These are phyloP conservation scores for Aptenodytes patagonicus DNA, from an alignment of 2,113 vertebrate genomes.

Conservation along the genomic window DNA sequence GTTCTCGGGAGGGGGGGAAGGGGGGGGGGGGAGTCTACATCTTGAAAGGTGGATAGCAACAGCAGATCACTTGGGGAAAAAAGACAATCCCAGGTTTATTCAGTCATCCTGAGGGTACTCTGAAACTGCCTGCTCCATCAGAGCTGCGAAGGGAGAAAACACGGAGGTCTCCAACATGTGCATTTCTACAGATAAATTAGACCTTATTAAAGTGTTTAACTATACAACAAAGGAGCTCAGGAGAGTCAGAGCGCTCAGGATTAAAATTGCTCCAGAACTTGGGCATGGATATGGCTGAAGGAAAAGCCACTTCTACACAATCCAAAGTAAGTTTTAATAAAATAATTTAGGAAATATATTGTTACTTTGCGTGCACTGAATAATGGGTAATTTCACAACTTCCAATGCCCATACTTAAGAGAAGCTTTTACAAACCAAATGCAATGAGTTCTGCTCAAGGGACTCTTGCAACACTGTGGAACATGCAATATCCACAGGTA, in stretches of 20 bases:
- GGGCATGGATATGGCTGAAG: background rate
- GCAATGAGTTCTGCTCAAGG: conserved; percentile 52
- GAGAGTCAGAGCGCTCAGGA: background rate
- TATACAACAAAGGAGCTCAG: background rate
- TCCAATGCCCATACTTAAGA: background rate
- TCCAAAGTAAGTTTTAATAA: background rate
- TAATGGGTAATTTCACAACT: conserved; percentile 51
- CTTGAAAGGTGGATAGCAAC: background rate
- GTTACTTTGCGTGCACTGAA: background rate
- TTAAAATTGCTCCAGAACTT: background rate
- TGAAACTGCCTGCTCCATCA: background rate
- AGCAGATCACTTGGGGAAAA: background rate
- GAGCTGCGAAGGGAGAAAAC: background rate
- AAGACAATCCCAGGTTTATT: background rate
- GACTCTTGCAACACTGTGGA: conserved; percentile 48
- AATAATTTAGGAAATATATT: background rate
- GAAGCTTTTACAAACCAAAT: conserved; percentile 41
- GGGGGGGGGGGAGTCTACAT: background rate
- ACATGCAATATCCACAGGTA: conserved; percentile 49
- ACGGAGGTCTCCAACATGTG: background rate
- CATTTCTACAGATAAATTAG: background rate
- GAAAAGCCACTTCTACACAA: background rate
- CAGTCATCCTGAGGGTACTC: background rate
- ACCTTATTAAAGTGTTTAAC: background rate
- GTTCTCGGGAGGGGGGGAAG: background rate